Percentiles rank a stretch among this genome's conserved stretches.
Evolutionary conservation across 1,140 invertebrate genomes (phyloP).

Genomic region (Trichonephila inaurata): DNA sequence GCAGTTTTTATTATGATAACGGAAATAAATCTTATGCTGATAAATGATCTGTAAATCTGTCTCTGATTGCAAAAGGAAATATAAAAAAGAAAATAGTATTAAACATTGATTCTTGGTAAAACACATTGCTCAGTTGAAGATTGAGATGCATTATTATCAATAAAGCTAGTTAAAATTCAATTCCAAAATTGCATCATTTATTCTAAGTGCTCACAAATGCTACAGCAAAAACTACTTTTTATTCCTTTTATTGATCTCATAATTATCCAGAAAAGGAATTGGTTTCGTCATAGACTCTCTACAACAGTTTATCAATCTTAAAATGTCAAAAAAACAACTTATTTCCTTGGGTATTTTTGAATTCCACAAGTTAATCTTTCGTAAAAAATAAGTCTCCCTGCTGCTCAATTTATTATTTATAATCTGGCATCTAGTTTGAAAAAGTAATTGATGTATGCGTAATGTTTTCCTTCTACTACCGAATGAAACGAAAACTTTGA

Average conservation of each 20-base stretch:
- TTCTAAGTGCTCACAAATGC: background rate
- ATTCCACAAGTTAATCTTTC: constrained; percentile 35
- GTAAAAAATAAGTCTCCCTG: constrained; percentile 13
- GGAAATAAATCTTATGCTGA: too few species aligned
- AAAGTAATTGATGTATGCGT: constrained; percentile 35
- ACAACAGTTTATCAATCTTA: constrained; percentile 41
- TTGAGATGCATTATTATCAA: background rate
- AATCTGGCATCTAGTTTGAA: constrained; percentile 30
- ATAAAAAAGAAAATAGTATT: background rate
- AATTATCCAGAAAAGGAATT: constrained; percentile 18
- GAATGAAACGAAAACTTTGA: constrained; percentile 21
- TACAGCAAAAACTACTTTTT: background rate
- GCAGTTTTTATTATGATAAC: too few species aligned
- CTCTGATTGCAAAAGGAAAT: background rate
- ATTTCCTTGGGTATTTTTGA: constrained; percentile 7
- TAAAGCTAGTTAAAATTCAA: background rate
- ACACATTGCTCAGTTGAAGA: background rate
- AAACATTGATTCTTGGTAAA: background rate
- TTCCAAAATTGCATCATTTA: background rate
- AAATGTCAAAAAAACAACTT: constrained; percentile 27
- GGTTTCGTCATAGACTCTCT: background rate
- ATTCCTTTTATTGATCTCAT: constrained; percentile 20
- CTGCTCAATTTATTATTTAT: constrained; percentile 42
- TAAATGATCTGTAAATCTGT: background rate
- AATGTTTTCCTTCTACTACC: background rate